Evolutionary conservation across 2,797 vertebrate species (phyloP).

Genomic region (Pseudomugil gertrudae): DNA sequence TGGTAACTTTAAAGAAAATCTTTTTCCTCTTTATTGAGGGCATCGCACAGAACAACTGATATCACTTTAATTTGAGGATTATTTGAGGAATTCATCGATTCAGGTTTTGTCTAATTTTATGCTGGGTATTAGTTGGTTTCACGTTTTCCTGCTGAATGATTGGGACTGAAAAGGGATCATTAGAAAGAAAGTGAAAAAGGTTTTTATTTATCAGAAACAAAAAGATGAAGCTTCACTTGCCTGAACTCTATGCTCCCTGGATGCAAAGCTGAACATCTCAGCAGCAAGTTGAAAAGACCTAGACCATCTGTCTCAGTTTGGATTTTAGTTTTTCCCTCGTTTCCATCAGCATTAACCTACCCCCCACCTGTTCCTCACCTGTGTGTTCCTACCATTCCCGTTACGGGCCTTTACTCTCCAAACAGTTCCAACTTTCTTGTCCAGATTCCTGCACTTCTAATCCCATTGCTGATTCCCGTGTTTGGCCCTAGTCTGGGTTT

Average conservation of each 20-base stretch:
- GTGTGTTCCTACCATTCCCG: not conserved
- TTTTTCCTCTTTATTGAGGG: too few species aligned
- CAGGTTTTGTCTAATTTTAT: too few species aligned
- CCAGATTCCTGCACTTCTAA: not conserved
- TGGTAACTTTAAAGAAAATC: too few species aligned
- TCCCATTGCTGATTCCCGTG: not conserved
- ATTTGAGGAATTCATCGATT: too few species aligned
- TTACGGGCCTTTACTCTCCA: not conserved
- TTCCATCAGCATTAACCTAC: not conserved
- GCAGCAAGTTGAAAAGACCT: not conserved
- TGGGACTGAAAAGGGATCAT: not conserved
- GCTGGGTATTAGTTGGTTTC: too few species aligned
- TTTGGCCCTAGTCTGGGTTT: not conserved
- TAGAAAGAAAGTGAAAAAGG: constrained; percentile 32
- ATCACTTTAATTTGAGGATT: too few species aligned
- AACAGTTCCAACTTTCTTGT: not conserved
- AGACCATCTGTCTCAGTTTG: too few species aligned
- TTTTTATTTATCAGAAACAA: constrained; percentile 23
- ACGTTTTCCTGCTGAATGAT: not conserved
- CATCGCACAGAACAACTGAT: too few species aligned
- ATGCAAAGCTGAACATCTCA: not conserved
- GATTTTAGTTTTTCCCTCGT: too few species aligned
- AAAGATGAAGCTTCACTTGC: constrained; percentile 29
- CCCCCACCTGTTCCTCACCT: not conserved
- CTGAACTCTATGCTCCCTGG: constrained; percentile 33